Conservation (phyloP, 2,888 invertebrate genomes). For the Cheilosia urbana region DNA sequence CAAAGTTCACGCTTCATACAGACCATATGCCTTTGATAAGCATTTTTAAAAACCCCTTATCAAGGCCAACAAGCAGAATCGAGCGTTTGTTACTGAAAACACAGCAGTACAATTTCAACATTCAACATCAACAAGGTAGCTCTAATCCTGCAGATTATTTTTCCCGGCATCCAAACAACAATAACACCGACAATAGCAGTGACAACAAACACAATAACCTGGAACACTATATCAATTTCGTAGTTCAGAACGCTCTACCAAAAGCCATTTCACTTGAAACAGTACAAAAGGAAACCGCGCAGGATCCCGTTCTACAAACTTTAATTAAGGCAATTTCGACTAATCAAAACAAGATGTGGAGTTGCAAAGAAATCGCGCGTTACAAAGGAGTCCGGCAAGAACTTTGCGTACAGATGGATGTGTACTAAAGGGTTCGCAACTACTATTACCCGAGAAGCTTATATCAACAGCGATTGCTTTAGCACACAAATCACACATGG, state of each 20-base stretch:
- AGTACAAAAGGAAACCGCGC: background rate
- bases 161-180: slow-evolving; percentile 6
- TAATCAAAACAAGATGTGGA: background rate
- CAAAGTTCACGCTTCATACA: slow-evolving; percentile 78
- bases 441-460: slow-evolving; percentile 9
- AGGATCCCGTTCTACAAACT: background rate
- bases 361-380: background rate
- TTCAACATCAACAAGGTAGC: slow-evolving; percentile 21
- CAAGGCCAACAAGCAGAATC: background rate
- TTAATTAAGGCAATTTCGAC: background rate
- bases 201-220: background rate
- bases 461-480: slow-evolving; percentile 1
- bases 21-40: slow-evolving; percentile 78
- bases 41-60: slow-evolving; percentile 51
- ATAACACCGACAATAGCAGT: background rate
- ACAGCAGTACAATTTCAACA: slow-evolving; percentile 1
- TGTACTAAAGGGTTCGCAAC: slow-evolving; percentile 20
- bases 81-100: background rate
- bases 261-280: background rate
- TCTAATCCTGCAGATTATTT: slow-evolving; percentile 33
- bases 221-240: background rate
- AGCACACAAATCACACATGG: slow-evolving; percentile 25
- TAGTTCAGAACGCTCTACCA: background rate
- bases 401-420: slow-evolving; percentile 17
- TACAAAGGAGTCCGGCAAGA: slow-evolving; percentile 26